A percentile compares a stretch with the other conserved stretches of the same genome.
Conservation (phyloP, 1,140 invertebrate genomes). For the Coptotermes formosanus region DNA sequence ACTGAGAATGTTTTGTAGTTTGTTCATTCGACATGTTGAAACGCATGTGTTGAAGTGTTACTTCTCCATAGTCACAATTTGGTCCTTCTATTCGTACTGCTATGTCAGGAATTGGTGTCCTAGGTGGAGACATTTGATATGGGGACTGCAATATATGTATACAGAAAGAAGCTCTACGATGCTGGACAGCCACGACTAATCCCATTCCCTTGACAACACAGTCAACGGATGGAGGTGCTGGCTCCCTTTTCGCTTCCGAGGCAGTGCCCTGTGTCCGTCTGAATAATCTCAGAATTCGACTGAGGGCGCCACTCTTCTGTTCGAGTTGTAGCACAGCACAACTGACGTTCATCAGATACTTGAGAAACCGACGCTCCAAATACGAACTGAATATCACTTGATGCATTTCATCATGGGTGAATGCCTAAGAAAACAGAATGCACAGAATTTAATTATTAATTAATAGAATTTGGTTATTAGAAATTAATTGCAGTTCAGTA, state of each 20-base stretch:
- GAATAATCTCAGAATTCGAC: neutral
- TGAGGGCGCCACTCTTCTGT: constrained; percentile 34
- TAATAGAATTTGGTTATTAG: too few relatives aligned
- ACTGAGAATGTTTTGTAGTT: neutral
- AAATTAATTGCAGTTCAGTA: too few relatives aligned
- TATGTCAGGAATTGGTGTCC: neutral
- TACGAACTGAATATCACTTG: constrained; percentile 48
- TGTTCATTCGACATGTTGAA: neutral
- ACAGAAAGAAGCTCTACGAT: constrained; percentile 52
- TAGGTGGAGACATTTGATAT: neutral
- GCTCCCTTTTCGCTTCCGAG: constrained; percentile 38
- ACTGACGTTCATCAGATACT: constrained; percentile 50
- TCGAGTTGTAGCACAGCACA: constrained; percentile 48
- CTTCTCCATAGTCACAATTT: constrained; percentile 12
- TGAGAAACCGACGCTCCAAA: constrained; percentile 54
- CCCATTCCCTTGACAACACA: constrained; percentile 59
- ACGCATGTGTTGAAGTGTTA: neutral
- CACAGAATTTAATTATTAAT: too few relatives aligned
- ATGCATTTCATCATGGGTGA: constrained; percentile 52
- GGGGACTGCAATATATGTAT: constrained; percentile 43
- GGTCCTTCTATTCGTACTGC: constrained; percentile 13
- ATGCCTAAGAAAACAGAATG: constrained; percentile 49
- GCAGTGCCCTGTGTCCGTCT: neutral
- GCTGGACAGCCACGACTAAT: constrained; percentile 52
- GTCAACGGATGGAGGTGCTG: constrained; percentile 46